Base-by-base conservation (phyloP, 1,140 invertebrate genomes). In the Dufourea novaeangliae region DNA sequence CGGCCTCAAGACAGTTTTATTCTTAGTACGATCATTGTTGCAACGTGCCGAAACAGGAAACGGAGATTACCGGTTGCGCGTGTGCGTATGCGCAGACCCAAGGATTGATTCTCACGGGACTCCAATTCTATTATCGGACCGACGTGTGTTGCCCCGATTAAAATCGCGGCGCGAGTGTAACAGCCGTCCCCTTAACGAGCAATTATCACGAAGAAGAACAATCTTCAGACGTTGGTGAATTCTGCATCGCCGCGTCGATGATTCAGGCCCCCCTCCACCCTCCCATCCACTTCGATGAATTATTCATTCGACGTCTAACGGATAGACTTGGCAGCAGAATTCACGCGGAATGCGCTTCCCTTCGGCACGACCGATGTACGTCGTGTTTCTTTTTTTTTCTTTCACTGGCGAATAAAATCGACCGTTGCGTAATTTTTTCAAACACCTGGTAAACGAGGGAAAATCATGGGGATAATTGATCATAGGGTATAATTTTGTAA, bases 251-350 rank as follows among this genome's bases (percentile, higher is more conserved):
- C 20, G n/a, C 50, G 72, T 32, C 25, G 63, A 68, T 75, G 72
- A 75, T 75, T 75, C 72, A 68, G 41, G 52, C 52, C 27, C 22
- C 22, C 20, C n/a, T n/a, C n/a, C n/a, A n/a, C 27, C 34, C 25
- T 14, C n/a, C 25, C 46, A 7, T n/a, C 20, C 46, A n/a, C n/a
- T 1, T n/a, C 10, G 1, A 59, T 77, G 67, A 77, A 77, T 77
- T 70, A 77, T 77, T 77, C 74, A 77, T 77, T 70, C 25, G 11
- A 17, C 25, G 67, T 57, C 66, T 70, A 69, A 77, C 74, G 74
- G 67, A 77, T 77, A 70, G 67, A 62, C 41, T 70, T 70, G 44
- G 39, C 74, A 70, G 56, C 67, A 70, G 44, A 77, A 69, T 77
- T 77, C 56, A 70, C 67, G 74, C 34, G 54, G 66, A 46, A 70